phyloP scores from a whole-genome alignment of 1,140 invertebrate genomes.

The Magallana gigas region DNA sequence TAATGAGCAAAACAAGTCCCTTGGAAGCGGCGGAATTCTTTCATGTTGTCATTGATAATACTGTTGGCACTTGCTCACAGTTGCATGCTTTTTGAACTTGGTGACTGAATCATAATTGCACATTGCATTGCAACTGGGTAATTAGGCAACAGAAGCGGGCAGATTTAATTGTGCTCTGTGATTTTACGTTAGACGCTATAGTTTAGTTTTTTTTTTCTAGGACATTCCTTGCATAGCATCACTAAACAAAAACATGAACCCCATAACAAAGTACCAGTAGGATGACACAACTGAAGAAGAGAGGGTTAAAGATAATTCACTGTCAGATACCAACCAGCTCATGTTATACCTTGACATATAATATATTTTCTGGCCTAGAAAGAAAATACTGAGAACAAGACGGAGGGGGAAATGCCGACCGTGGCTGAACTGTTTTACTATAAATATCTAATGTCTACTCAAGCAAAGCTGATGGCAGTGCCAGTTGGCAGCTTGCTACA shows the following conservation, averaged over 20 bases:
- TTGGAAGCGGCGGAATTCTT: background rate
- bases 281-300: background rate
- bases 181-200: background rate
- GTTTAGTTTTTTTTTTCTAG: background rate
- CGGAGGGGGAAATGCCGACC: background rate
- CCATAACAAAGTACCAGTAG: background rate
- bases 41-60: conserved; percentile 26
- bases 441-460: conserved; percentile 34
- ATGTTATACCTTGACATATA: background rate
- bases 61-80: background rate
- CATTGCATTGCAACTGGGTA: conserved; percentile 27
- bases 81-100: conserved; percentile 10
- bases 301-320: background rate
- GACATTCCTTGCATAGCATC: conserved; percentile 10
- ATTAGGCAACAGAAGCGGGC: background rate
- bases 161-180: background rate
- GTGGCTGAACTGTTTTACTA: conserved; percentile 16
- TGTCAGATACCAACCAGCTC: background rate
- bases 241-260: too few species aligned
- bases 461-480: conserved; percentile 25
- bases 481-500: conserved; percentile 21
- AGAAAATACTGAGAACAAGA: background rate
- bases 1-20: conserved; percentile 6
- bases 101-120: conserved; percentile 6
- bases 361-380: background rate